A percentile compares a stretch with the other conserved stretches of the same genome.
phyloP scores from a whole-genome alignment of 2,113 vertebrate species.

The Isurus oxyrinchus region DNA sequence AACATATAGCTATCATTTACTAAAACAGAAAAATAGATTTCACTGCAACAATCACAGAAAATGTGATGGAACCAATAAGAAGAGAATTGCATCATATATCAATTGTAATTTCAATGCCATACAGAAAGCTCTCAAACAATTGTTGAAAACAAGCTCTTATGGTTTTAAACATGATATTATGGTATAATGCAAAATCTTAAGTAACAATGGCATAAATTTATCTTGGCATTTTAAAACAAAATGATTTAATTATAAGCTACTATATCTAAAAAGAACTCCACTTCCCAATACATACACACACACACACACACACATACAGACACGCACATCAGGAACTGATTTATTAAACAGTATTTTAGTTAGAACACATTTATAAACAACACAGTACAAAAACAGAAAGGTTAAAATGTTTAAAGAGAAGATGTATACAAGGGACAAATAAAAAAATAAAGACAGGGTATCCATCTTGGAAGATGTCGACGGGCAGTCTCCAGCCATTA shows the following conservation, averaged over 20 bases:
- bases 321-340: slow-evolving; percentile 40
- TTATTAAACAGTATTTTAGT: slow-evolving; percentile 34
- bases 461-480: slow-evolving; percentile 89
- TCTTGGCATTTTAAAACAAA: slow-evolving; percentile 17
- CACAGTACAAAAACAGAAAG: slow-evolving; percentile 50
- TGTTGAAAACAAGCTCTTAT: not conserved
- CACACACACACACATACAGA: slow-evolving; percentile 35
- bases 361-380: slow-evolving; percentile 52
- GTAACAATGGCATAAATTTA: slow-evolving; percentile 5
- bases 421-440: slow-evolving; percentile 75
- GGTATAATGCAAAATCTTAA: slow-evolving; percentile 13
- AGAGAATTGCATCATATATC: not conserved
- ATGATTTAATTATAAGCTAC: not conserved
- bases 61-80: not conserved
- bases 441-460: slow-evolving; percentile 97
- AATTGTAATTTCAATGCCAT: not conserved
- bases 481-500: slow-evolving; percentile 93
- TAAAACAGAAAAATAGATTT: not conserved
- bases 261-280: not conserved
- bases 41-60: not conserved
- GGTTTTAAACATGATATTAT: not conserved
- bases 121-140: not conserved
- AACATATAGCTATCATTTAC: not conserved
- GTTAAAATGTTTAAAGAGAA: slow-evolving; percentile 57
- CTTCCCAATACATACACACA: slow-evolving; percentile 24